Percentiles rank a stretch among this genome's conserved stretches.
Evolutionary conservation across 1,140 invertebrate genomes (phyloP).

Genomic region (Panagrolaimus sp.): DNA sequence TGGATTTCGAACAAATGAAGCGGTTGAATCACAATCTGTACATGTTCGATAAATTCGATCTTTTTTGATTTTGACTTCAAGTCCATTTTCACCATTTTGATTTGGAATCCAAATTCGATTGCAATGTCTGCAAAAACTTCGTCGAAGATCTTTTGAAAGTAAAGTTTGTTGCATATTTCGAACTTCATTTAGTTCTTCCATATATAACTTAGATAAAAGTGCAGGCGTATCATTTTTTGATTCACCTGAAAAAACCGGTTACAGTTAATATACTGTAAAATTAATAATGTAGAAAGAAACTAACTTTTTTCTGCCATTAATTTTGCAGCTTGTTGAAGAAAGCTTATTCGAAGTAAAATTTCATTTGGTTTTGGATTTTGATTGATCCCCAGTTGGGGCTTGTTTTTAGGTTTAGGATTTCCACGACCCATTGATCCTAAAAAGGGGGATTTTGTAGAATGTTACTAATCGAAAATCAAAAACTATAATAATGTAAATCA

Average conservation of each 20-base stretch:
- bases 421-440: background rate
- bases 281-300: background rate
- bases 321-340: conserved; percentile 1
- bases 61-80: background rate
- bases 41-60: background rate
- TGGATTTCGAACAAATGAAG: background rate
- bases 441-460: no score
- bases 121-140: background rate
- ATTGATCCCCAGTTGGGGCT: background rate
- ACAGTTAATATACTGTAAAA: no score
- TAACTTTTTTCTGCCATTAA: conserved; percentile 8
- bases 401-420: background rate
- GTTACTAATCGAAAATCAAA: no score
- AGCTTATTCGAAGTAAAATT: background rate
- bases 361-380: conserved; percentile 4
- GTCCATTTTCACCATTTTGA: background rate
- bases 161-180: conserved; percentile 10
- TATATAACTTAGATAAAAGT: background rate
- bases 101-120: conserved; percentile 9
- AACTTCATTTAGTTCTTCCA: conserved; percentile 8
- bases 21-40: background rate
- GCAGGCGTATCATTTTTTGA: background rate
- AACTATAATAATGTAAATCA: no score
- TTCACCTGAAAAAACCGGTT: background rate
- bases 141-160: background rate